Percentiles rank a stretch among this genome's conserved stretches.
Evolutionary conservation across 1,140 invertebrate genomes (phyloP).

Genomic region (Tribolium madens): DNA sequence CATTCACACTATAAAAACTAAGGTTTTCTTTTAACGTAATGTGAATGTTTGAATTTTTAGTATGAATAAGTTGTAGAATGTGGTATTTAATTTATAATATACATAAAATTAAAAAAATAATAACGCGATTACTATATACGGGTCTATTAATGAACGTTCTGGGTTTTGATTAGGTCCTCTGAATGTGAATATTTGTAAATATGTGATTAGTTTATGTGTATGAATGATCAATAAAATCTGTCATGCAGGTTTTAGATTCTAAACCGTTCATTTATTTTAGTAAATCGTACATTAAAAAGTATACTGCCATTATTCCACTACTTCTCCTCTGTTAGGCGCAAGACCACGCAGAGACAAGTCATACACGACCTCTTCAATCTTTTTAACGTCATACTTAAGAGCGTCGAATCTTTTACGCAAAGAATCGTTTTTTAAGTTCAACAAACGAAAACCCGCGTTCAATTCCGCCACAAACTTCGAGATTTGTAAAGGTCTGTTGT

Average conservation of each 20-base stretch:
- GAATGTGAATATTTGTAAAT: constrained; percentile 66
- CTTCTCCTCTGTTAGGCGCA: constrained; percentile 63
- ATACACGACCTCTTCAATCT: constrained; percentile 95
- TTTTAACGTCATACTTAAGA: constrained; percentile 94
- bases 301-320: constrained; percentile 14
- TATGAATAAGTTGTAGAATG: constrained; percentile 49
- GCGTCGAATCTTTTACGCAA: constrained; percentile 90
- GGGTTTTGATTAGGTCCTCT: constrained; percentile 62
- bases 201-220: constrained; percentile 65
- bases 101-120: constrained; percentile 23
- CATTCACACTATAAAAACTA: constrained; percentile 3
- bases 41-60: constrained; percentile 34
- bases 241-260: constrained; percentile 58
- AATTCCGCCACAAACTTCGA: constrained; percentile 88
- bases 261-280: constrained; percentile 38
- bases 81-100: constrained; percentile 55
- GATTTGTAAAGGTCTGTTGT: constrained; percentile 83
- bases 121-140: constrained; percentile 60
- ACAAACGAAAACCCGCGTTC: constrained; percentile 87
- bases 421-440: constrained; percentile 93
- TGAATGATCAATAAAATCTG: constrained; percentile 64
- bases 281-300: constrained; percentile 30
- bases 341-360: constrained; percentile 90
- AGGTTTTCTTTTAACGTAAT: neutral
- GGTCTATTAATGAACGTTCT: constrained; percentile 61